Conservation (phyloP, 23 tunicate species). For the Halocynthia roretzi region DNA sequence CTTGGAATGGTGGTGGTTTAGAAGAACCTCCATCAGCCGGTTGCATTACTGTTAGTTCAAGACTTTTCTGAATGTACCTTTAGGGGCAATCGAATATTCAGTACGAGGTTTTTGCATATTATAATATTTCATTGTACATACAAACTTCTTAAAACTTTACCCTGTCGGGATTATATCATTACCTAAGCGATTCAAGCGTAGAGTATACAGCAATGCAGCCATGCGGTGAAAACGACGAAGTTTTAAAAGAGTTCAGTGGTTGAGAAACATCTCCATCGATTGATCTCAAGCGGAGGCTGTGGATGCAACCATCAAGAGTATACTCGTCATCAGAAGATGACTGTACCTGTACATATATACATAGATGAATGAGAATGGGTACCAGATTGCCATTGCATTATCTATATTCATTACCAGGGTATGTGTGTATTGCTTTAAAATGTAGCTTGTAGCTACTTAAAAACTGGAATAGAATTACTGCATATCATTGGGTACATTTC, state of each 20-base stretch:
- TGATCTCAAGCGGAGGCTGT: slow-evolving; percentile 52
- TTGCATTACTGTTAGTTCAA: slow-evolving; percentile 59
- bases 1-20: slow-evolving; percentile 68
- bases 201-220: slow-evolving; percentile 93
- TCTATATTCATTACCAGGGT: no score
- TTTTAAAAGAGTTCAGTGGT: slow-evolving; percentile 66
- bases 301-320: slow-evolving; percentile 59
- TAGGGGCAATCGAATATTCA: background rate
- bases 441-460: background rate
- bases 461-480: background rate
- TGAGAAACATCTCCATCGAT: slow-evolving; percentile 59
- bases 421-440: background rate
- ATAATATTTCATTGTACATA: background rate
- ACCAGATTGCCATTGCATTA: no score
- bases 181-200: slow-evolving; percentile 63
- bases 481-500: no score
- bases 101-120: background rate
- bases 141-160: background rate
- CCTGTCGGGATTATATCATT: slow-evolving; percentile 2
- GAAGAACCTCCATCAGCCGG: slow-evolving; percentile 8
- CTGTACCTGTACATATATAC: slow-evolving; percentile 30
- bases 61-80: slow-evolving; percentile 64
- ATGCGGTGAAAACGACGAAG: slow-evolving; percentile 77
- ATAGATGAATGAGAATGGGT: no score
- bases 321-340: slow-evolving; percentile 55